Conservation (phyloP, 2,113 vertebrate species). For the Trochalopteron elliotii region DNA sequence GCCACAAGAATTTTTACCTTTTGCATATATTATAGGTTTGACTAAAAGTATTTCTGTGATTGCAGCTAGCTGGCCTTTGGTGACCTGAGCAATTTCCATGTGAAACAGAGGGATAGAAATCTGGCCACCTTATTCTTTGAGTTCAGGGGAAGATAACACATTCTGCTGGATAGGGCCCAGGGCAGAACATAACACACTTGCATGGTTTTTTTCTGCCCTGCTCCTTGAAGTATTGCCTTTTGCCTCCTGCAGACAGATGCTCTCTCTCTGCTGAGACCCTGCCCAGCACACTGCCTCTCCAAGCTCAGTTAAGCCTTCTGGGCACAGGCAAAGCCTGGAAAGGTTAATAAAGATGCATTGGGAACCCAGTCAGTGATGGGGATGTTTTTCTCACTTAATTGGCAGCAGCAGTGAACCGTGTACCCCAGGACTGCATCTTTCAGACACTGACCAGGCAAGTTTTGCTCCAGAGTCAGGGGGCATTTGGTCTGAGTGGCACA, state of each 20-base stretch:
- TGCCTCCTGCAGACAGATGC: background rate
- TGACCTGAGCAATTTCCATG: background rate
- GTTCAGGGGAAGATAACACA: background rate
- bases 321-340: background rate
- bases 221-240: background rate
- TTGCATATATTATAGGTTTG: background rate
- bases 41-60: background rate
- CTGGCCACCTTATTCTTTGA: background rate
- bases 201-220: background rate
- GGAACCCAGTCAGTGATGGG: background rate
- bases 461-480: background rate
- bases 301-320: background rate
- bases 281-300: background rate
- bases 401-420: background rate
- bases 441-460: background rate
- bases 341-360: background rate
- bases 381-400: background rate
- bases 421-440: background rate
- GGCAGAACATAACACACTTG: background rate
- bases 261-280: background rate
- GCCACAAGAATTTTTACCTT: background rate
- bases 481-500: background rate
- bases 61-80: background rate
- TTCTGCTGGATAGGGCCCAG: background rate
- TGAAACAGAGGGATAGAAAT: background rate